phyloP scores from a whole-genome alignment of 2,113 vertebrate genomes.

The Syngnathoides biaculeatus region DNA sequence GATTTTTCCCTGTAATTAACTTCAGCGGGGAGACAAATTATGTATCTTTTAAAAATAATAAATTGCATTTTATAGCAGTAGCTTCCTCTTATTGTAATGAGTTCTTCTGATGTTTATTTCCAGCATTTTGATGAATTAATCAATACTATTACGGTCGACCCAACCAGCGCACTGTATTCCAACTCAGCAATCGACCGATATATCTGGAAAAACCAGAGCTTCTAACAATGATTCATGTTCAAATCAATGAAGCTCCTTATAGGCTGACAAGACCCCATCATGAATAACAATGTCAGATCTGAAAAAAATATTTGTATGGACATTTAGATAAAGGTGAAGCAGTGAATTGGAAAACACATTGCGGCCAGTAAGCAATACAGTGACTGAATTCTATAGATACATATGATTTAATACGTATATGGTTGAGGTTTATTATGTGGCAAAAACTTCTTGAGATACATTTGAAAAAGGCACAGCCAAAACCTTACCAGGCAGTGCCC shows the following conservation, averaged over 20 bases:
- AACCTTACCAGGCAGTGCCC: conserved; percentile 61
- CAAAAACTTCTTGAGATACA: neutral
- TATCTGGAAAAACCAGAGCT: neutral
- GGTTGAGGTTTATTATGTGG: neutral
- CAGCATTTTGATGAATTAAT: neutral
- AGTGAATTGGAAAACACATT: neutral
- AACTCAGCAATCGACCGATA: neutral
- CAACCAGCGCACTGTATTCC: neutral
- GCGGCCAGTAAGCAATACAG: neutral
- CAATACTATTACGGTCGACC: neutral
- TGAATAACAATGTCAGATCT: conserved; percentile 1
- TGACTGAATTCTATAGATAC: too few species aligned
- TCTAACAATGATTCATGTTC: conserved; percentile 1
- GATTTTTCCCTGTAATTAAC: neutral
- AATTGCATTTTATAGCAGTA: neutral
- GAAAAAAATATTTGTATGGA: neutral
- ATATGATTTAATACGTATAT: too few species aligned
- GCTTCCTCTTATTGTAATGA: neutral
- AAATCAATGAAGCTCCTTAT: neutral
- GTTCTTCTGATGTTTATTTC: neutral
- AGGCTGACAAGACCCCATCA: neutral
- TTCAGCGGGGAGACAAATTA: neutral
- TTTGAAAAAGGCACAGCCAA: neutral
- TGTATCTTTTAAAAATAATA: neutral
- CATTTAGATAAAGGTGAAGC: neutral